Percentiles rank a stretch among this genome's conserved stretches.
These are phyloP conservation scores for Aporrectodea caliginosa DNA, from an alignment of 1,140 invertebrate genomes.

Conservation along the genomic window DNA sequence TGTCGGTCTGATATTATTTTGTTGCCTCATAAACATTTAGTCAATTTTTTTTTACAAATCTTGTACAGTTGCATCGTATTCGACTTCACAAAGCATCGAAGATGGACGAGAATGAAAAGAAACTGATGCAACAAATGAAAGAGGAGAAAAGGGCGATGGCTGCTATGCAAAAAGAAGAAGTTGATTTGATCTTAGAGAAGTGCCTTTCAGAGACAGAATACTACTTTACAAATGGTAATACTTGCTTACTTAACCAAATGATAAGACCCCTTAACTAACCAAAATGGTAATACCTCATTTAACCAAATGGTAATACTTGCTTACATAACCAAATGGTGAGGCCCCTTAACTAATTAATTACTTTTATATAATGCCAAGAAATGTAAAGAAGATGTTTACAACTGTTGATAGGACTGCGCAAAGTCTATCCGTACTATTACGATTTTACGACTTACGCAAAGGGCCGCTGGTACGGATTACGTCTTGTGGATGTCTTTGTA, in stretches of 20 bases:
- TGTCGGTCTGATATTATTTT: not conserved
- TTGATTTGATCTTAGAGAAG: not conserved
- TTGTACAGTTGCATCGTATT: not conserved
- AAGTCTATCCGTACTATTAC: conserved; percentile 98
- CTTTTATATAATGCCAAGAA: no score
- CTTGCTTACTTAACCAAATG: not conserved
- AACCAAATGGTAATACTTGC: not conserved
- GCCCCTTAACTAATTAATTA: not conserved
- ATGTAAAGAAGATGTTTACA: no score
- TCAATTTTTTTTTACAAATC: not conserved
- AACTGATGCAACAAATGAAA: not conserved
- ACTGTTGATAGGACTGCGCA: conserved; percentile 73
- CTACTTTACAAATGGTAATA: not conserved
- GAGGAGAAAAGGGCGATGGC: not conserved
- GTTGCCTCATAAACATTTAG: not conserved
- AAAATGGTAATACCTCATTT: not conserved
- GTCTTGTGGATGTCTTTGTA: conserved; percentile 88
- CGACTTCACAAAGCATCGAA: not conserved
- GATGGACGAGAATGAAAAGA: not conserved
- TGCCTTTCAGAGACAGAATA: not conserved
- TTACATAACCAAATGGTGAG: not conserved
- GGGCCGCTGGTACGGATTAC: conserved; percentile 92
- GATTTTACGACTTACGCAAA: conserved; percentile 96
- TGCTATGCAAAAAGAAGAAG: not conserved
- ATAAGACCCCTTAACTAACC: not conserved